A percentile compares a stretch with the other conserved stretches of the same genome.
phyloP scores from a whole-genome alignment of 2,888 invertebrate genomes.

The Odontothrips loti region DNA sequence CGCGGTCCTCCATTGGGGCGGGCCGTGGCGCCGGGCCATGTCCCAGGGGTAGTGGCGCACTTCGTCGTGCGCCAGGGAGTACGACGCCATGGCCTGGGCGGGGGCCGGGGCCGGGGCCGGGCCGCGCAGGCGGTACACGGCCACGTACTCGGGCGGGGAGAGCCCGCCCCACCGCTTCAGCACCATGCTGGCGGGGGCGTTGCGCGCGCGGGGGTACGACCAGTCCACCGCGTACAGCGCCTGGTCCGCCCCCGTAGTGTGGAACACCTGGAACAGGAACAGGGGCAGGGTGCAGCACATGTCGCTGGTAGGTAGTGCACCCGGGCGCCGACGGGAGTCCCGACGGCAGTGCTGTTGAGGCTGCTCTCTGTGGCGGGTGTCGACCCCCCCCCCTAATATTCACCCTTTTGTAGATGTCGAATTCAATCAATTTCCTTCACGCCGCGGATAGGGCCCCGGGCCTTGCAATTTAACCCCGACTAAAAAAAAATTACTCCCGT shows the following conservation, averaged over 20 bases:
- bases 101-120: background rate
- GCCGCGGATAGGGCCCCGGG: no score
- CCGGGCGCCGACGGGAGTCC: no score
- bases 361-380: no score
- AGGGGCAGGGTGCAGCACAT: no score
- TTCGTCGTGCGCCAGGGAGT: conserved; percentile 4
- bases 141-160: conserved; percentile 16
- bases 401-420: no score
- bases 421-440: no score
- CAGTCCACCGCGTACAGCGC: conserved; percentile 13
- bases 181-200: background rate
- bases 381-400: no score
- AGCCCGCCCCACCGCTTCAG: conserved; percentile 16
- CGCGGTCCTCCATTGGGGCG: background rate
- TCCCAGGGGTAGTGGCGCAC: conserved; percentile 3
- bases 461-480: no score
- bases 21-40: background rate
- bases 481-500: no score
- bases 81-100: background rate
- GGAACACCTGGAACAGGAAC: background rate
- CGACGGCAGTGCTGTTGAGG: no score
- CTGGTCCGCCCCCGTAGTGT: background rate
- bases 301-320: no score
- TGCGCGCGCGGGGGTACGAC: conserved; percentile 9
- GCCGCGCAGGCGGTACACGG: conserved; percentile 7